Percentiles rank a stretch among this genome's conserved stretches.
phyloP scores from a whole-genome alignment of 2,888 invertebrate genomes.

The Cerastoderma edule region DNA sequence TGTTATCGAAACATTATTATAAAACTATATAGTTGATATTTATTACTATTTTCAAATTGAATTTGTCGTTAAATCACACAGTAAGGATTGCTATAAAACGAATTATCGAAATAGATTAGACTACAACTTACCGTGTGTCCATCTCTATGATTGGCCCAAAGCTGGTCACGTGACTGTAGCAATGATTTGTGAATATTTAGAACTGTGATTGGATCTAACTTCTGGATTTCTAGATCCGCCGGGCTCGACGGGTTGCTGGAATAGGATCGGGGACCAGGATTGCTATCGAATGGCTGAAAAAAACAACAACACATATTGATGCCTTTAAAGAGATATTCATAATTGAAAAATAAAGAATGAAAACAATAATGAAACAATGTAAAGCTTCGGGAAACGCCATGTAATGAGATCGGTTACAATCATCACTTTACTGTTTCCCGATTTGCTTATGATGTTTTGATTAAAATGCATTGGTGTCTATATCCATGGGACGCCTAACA shows the following conservation, averaged over 20 bases:
- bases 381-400: too few relatives aligned
- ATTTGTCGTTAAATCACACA: too few relatives aligned
- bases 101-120: too few relatives aligned
- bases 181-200: slow-evolving; percentile 55
- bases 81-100: too few relatives aligned
- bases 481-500: too few relatives aligned
- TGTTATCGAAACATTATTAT: too few relatives aligned
- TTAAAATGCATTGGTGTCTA: too few relatives aligned
- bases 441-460: too few relatives aligned
- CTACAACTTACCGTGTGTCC: slow-evolving; percentile 59
- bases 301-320: neutral
- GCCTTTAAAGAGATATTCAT: neutral
- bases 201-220: slow-evolving; percentile 48
- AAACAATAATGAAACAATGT: neutral
- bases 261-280: slow-evolving; percentile 33
- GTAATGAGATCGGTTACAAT: too few relatives aligned
- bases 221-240: slow-evolving; percentile 40
- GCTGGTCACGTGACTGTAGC: slow-evolving; percentile 53
- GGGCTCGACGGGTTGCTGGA: slow-evolving; percentile 22
- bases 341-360: neutral
- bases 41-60: too few relatives aligned
- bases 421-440: too few relatives aligned
- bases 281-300: slow-evolving; percentile 28
- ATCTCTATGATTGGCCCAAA: slow-evolving; percentile 57
- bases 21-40: too few relatives aligned